Base-by-base conservation (phyloP, 92 coral and sea anemone genomes). In the Phenganax marumi region DNA sequence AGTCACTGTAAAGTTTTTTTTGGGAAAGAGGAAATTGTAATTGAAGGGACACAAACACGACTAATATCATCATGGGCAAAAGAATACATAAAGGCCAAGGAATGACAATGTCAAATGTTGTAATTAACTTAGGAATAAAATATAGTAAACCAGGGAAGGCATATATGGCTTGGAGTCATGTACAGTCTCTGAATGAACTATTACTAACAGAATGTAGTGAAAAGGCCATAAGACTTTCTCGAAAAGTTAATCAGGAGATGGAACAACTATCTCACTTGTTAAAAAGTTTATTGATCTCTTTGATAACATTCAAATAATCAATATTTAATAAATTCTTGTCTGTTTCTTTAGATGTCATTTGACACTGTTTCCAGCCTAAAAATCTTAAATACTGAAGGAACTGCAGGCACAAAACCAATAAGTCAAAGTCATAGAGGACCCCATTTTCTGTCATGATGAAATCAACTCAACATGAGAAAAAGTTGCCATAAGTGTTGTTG, bases 21-120 rank as follows among this genome's bases (percentile, higher is more conserved):
- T 81, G 86, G 89, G 33, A 26, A 57, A 76, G 52, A 77, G 54
- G 75, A 75, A 7, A 68, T 78, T 50, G 68, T n/a, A n/a, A n/a
- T n/a, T n/a, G n/a, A 87, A 70, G 76, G 91, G 77, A 85, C 84
- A 48, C 91, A 89, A 63, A 57, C 85, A 80, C 91, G 89, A n/a
- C 50, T 89, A 8, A 63, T 52, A 68, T 89, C 89, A 26, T 89
- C 76, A 6, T 89, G 85, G 85, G 90, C 90, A 4, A 57, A 11
- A 87, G 69, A 24, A 76, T 87, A 6, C 90, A 87, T 53, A 87
- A 87, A 77, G 65, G 78, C 25, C 87, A 87, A 83, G 90, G 90
- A 26, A 26, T 87, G 7, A 82, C 90, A 46, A 52, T 87, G 17
- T 56, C 74, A 6, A 9, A 83, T 56, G 84, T 79, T 56, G 90